Evolutionary conservation across 2,797 vertebrate species (phyloP).

Genomic region (Chromis chromis): DNA sequence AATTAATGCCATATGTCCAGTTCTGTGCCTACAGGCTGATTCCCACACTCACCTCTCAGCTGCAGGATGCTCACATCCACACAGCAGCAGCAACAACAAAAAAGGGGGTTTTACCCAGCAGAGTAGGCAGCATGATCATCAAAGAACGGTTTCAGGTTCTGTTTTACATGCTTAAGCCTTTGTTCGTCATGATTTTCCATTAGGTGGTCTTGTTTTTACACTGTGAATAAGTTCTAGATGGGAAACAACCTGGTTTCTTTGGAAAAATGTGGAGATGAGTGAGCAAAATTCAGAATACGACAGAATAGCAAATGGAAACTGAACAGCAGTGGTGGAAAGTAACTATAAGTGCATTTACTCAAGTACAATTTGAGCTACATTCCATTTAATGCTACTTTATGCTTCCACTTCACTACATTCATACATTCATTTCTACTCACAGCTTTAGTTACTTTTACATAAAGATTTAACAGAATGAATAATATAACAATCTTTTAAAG

Average conservation of each 20-base stretch:
- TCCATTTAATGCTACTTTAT: no score
- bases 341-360: no score
- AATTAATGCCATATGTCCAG: slow-evolving; percentile 59
- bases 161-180: neutral
- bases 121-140: neutral
- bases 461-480: no score
- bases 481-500: no score
- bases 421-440: no score
- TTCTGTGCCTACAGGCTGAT: neutral
- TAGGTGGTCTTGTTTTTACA: neutral
- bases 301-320: neutral
- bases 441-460: no score
- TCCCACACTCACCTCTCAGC: slow-evolving; percentile 29
- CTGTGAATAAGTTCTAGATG: neutral
- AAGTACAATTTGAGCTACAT: no score
- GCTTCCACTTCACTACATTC: no score
- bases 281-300: neutral
- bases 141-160: no score
- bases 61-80: neutral
- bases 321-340: no score
- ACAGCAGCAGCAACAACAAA: slow-evolving; percentile 2
- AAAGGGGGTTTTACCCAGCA: slow-evolving; percentile 17
- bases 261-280: neutral
- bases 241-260: neutral
- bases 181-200: neutral